Evolutionary conservation across 2,113 vertebrate species (phyloP).

Genomic region (Oryzias javanicus): DNA sequence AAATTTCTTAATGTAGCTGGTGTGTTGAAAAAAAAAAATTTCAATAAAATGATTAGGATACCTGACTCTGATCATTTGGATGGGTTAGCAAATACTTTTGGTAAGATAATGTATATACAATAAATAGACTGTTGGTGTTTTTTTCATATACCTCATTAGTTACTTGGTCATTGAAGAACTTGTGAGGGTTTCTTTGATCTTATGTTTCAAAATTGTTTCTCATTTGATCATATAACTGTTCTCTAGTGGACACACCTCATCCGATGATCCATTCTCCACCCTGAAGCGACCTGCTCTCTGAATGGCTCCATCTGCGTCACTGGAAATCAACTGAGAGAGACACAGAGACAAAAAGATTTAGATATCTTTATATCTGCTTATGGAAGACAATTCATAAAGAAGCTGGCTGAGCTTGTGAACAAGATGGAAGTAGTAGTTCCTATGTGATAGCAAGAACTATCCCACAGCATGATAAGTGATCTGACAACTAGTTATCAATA

Average conservation of each 20-base stretch:
- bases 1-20: too few species aligned
- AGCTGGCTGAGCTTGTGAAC: neutral
- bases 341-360: constrained; percentile 51
- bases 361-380: constrained; percentile 26
- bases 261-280: constrained; percentile 94
- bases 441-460: constrained; percentile 36
- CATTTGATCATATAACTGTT: neutral
- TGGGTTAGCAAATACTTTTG: too few species aligned
- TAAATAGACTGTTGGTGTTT: too few species aligned
- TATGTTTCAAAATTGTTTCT: too few species aligned
- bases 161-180: too few species aligned
- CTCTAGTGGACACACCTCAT: constrained; percentile 79
- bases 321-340: constrained; percentile 89
- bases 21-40: too few species aligned
- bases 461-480: neutral
- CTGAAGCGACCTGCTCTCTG: constrained; percentile 96
- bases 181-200: too few species aligned
- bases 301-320: constrained; percentile 97
- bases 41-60: too few species aligned
- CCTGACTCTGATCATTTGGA: too few species aligned
- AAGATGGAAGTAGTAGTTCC: constrained; percentile 37
- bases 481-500: too few species aligned
- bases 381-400: constrained; percentile 33
- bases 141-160: too few species aligned
- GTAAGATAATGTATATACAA: too few species aligned